Evolutionary conservation across 2,797 vertebrate genomes (phyloP).

Genomic region (Pangasius macronema): DNA sequence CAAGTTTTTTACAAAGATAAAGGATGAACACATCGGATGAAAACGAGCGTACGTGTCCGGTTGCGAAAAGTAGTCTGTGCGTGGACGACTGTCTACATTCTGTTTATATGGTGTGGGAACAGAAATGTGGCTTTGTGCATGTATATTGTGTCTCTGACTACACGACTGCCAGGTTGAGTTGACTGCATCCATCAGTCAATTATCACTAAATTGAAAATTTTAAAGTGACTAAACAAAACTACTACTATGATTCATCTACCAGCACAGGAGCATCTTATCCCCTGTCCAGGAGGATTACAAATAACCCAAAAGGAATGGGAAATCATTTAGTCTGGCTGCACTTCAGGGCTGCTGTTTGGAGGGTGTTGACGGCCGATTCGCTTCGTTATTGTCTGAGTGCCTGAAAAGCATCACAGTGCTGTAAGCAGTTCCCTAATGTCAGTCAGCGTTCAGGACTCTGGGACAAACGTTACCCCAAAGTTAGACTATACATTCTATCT

Average conservation of each 20-base stretch:
- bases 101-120: not conserved
- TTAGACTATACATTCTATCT: constrained; percentile 49
- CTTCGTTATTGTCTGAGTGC: constrained; percentile 27
- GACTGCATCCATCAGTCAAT: not conserved
- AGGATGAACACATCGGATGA: too few species aligned
- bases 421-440: constrained; percentile 34
- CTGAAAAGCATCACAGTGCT: constrained; percentile 44
- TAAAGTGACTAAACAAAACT: not conserved
- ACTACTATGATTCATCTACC: not conserved
- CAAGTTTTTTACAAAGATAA: too few species aligned
- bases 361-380: not conserved
- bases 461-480: constrained; percentile 64
- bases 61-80: too few species aligned
- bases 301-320: not conserved
- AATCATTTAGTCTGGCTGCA: not conserved
- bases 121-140: not conserved
- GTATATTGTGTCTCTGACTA: not conserved
- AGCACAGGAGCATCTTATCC: not conserved
- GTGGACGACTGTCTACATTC: not conserved
- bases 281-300: not conserved
- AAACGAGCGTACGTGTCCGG: too few species aligned
- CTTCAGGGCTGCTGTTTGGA: too few species aligned
- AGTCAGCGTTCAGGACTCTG: not conserved
- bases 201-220: not conserved
- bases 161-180: not conserved